Evolutionary conservation across 2,113 vertebrate species (phyloP), one percentile per base, ranked within the genome.

Genomic region (Neomonachus schauinslandi): DNA sequence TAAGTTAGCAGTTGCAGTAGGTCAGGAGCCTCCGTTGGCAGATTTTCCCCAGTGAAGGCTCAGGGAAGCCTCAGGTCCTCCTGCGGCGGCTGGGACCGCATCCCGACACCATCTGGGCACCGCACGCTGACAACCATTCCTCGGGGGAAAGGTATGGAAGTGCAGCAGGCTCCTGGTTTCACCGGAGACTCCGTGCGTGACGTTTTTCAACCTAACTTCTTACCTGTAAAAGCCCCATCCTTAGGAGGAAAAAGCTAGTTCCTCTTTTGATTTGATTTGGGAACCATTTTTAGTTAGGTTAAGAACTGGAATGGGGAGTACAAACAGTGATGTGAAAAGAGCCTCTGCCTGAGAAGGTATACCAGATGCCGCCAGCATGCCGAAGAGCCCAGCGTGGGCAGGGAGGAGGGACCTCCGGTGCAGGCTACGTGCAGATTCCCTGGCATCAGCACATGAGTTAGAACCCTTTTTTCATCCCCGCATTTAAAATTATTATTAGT

Each of bases 21-120:
- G 49, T 49, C 55, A 61, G 1, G 57, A 57, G 65, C 42, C n/a
- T 84, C 42, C 1, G 18, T 13, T 14, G 82, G 26, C 31, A 12
- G 59, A 53, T 11, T 24, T 77, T 31, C 9, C 61, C 10, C 26
- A 55, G 77, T 36, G 36, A 24, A 24, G 63, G 12, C 28, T 4
- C 18, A 53, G 74, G 26, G 74, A 49, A 86, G 42, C 21, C 31
- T 31, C 7, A 14, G 69, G 39, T 57, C 26, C 80, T 80, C n/a
- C 55, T 11, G 1, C 14, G 3, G 2, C 1, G 19, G 7, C 53
- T 0, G 0, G 18, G 14, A 49, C 21, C 21, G 12, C 6, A 2
- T 26, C 81, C 49, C 4, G 7, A 21, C 0, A 1, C 49, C 24
- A 61, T 28, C 49, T 7, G 1, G 46, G 16, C 36, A 22, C 24